Percentiles rank a stretch among this genome's conserved stretches.
phyloP scores from a whole-genome alignment of 2,797 vertebrate genomes.

The Echiichthys vipera region DNA sequence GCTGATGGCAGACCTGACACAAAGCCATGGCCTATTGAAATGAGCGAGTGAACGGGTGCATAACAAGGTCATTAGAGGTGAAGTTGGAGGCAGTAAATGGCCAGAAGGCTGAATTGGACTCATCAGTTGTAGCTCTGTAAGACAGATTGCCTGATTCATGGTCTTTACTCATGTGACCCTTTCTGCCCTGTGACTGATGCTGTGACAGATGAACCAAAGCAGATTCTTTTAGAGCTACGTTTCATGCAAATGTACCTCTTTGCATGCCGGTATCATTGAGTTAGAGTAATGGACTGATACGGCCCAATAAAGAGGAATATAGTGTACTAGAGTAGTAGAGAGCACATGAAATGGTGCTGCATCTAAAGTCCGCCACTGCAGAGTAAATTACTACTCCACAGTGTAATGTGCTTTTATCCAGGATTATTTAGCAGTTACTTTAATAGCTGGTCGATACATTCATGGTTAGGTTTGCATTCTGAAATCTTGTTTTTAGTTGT shows the following conservation, averaged over 20 bases:
- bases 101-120: slow-evolving; percentile 31
- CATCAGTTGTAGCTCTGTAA: slow-evolving; percentile 12
- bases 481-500: not conserved
- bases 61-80: slow-evolving; percentile 62
- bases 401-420: not conserved
- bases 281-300: slow-evolving; percentile 4
- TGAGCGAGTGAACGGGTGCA: slow-evolving; percentile 62
- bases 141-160: not conserved
- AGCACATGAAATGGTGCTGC: not conserved
- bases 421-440: not conserved
- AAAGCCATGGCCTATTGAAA: slow-evolving; percentile 67
- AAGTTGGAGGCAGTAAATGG: slow-evolving; percentile 43
- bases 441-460: not conserved
- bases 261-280: not conserved
- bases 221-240: not conserved
- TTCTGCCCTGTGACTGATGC: not conserved
- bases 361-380: not conserved
- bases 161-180: slow-evolving; percentile 1
- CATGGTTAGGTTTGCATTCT: not conserved
- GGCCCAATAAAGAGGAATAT: not conserved
- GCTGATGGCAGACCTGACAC: slow-evolving; percentile 77
- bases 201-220: slow-evolving; percentile 1
- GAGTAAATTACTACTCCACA: not conserved
- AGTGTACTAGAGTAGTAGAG: slow-evolving; percentile 8
- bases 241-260: slow-evolving; percentile 34